Percentiles rank a stretch among this genome's conserved stretches.
phyloP scores from a whole-genome alignment of 2,888 invertebrate species.

The Chromoteleia sp. region DNA sequence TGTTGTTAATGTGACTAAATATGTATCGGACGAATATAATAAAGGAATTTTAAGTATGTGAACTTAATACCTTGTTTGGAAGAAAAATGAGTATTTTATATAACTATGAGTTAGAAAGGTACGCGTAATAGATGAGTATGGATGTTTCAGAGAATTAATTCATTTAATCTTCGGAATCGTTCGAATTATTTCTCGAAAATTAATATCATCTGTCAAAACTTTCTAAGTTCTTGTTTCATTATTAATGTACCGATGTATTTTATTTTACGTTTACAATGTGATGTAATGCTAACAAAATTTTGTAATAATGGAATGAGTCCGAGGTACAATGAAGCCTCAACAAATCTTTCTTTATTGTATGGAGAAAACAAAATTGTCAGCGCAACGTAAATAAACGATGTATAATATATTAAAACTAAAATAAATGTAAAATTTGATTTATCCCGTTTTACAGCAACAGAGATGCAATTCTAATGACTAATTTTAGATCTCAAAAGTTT shows the following conservation, averaged over 20 bases:
- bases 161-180: slow-evolving; percentile 15
- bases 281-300: not conserved
- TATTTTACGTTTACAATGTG: not conserved
- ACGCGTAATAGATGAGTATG: slow-evolving; percentile 29
- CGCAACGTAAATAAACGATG: too few relatives aligned
- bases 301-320: too few relatives aligned
- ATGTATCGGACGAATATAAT: not conserved
- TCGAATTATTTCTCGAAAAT: slow-evolving; percentile 17
- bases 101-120: slow-evolving; percentile 25
- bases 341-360: too few relatives aligned
- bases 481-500: too few relatives aligned
- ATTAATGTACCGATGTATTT: slow-evolving; percentile 9
- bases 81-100: slow-evolving; percentile 52
- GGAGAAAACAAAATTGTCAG: too few relatives aligned
- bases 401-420: too few relatives aligned
- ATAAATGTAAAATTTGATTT: too few relatives aligned
- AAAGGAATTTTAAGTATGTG: slow-evolving; percentile 19
- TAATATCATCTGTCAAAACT: slow-evolving; percentile 44
- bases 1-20: slow-evolving; percentile 4
- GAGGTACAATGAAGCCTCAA: too few relatives aligned
- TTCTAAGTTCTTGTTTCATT: slow-evolving; percentile 9
- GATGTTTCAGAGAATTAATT: slow-evolving; percentile 43
- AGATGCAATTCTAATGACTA: too few relatives aligned
- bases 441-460: too few relatives aligned
- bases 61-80: slow-evolving; percentile 19